phyloP scores from a whole-genome alignment of 2,797 vertebrate species.

The Delichon dasypus region DNA sequence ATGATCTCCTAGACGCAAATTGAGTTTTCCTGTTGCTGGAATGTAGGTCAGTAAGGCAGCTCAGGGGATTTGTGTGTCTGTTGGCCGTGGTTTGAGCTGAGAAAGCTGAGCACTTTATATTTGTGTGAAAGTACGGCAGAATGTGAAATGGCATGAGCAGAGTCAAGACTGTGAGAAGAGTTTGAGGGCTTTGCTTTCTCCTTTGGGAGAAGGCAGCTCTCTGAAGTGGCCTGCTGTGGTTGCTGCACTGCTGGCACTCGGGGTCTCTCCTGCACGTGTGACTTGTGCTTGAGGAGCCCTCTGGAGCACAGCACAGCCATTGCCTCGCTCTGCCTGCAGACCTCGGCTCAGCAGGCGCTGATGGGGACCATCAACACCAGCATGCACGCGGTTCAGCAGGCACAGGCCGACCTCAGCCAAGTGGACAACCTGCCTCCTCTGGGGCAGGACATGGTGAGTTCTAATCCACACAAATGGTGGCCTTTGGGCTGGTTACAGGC shows the following conservation, averaged over 20 bases:
- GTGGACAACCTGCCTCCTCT: conserved; percentile 93
- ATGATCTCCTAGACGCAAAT: background rate
- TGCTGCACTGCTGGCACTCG: background rate
- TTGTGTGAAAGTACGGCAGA: background rate
- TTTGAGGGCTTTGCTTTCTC: background rate
- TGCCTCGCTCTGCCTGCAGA: conserved; percentile 76
- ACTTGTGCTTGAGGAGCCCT: background rate
- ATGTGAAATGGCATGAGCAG: background rate
- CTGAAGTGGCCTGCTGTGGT: background rate
- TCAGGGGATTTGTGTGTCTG: background rate
- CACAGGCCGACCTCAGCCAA: conserved; percentile 89
- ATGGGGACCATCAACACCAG: conserved; percentile 99
- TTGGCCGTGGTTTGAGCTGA: background rate
- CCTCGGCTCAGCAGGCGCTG: conserved; percentile 93
- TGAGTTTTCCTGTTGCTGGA: background rate
- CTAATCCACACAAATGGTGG: background rate
- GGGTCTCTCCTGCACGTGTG: background rate
- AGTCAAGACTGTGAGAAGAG: background rate
- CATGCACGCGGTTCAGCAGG: conserved; percentile 96
- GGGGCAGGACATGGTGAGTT: conserved; percentile 96
- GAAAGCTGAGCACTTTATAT: background rate
- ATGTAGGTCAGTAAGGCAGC: background rate
- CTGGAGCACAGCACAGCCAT: background rate
- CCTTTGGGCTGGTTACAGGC: background rate
- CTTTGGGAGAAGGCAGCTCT: background rate